Evolutionary conservation across 2,113 vertebrate species (phyloP).

Genomic region (Theristicus caerulescens): DNA sequence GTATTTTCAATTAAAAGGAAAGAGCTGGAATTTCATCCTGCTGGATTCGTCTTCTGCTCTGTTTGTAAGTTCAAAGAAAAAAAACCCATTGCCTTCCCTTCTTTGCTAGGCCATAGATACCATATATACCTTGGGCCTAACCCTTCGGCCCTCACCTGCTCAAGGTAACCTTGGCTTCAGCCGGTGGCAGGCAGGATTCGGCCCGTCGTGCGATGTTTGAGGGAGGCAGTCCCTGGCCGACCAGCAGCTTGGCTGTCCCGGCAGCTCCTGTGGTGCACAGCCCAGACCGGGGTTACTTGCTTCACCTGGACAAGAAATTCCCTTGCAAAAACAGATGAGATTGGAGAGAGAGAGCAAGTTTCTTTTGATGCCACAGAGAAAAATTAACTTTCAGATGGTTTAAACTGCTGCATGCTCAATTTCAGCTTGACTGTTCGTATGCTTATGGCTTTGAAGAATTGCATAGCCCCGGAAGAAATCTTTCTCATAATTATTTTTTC

Average conservation of each 20-base stretch:
- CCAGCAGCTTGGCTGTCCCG: neutral
- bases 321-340: neutral
- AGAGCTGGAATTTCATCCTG: neutral
- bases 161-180: neutral
- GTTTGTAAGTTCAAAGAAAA: neutral
- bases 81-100: neutral
- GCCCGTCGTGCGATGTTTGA: neutral
- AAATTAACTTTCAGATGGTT: neutral
- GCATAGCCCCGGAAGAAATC: neutral
- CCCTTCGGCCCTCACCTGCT: neutral
- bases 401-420: neutral
- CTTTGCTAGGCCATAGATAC: neutral
- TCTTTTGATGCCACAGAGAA: neutral
- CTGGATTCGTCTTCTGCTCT: neutral
- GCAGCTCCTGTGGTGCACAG: neutral
- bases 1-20: neutral
- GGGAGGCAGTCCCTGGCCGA: neutral
- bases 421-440: neutral
- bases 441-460: neutral
- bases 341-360: neutral
- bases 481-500: neutral
- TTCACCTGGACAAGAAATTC: neutral
- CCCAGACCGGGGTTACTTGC: neutral
- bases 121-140: neutral
- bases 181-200: neutral